These are phyloP conservation scores for Fragum fragum DNA, from an alignment of 2,888 invertebrate genomes.

Conservation along the genomic window DNA sequence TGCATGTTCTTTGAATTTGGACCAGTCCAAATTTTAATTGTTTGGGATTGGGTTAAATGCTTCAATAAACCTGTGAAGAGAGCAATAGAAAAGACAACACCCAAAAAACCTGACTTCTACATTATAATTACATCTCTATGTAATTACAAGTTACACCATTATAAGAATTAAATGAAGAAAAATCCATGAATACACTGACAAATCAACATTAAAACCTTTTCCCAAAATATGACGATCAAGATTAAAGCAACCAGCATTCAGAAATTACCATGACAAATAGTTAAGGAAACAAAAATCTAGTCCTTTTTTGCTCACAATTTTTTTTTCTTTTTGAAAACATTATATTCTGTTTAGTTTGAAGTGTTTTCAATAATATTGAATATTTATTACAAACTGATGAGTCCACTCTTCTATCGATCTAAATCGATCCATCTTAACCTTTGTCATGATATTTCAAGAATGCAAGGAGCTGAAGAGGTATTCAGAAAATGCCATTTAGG, in stretches of 20 bases:
- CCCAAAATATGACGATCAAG: neutral
- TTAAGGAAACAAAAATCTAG: too few relatives aligned
- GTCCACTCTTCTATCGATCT: too few relatives aligned
- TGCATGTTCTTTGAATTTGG: too few relatives aligned
- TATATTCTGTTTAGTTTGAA: too few relatives aligned
- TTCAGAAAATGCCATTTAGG: neutral
- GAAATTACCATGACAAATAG: neutral
- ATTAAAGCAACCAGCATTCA: neutral
- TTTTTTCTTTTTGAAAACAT: too few relatives aligned
- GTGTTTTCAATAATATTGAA: too few relatives aligned
- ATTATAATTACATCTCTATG: slow-evolving; percentile 19
- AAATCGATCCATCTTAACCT: neutral
- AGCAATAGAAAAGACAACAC: neutral
- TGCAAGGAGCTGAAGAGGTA: neutral
- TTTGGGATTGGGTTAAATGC: too few relatives aligned
- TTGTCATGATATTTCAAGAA: neutral
- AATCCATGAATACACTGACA: slow-evolving; percentile 5
- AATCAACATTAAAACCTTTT: neutral
- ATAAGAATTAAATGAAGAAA: slow-evolving; percentile 2
- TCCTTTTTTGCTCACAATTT: too few relatives aligned
- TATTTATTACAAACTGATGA: too few relatives aligned
- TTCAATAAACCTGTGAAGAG: too few relatives aligned
- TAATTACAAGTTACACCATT: neutral
- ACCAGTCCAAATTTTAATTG: too few relatives aligned
- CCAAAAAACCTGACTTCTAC: neutral